Conservation (phyloP, 2,797 vertebrate species). For the Catamblyrhynchus diadema region DNA sequence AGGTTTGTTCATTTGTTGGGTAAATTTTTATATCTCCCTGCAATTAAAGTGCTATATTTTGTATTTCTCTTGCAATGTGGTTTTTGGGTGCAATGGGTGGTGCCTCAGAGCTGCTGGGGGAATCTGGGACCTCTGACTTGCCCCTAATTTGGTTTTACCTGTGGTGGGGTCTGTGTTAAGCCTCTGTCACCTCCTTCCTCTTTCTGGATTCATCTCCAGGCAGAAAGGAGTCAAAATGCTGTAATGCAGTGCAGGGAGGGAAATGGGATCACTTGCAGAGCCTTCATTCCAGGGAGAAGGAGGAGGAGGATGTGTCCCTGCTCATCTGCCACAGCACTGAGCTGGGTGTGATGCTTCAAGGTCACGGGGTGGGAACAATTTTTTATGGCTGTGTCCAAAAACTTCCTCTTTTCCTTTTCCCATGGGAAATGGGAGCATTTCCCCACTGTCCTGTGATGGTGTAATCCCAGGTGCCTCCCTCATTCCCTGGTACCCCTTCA, state of each 20-base stretch:
- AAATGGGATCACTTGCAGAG: accelerated
- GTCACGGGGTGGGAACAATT: background rate
- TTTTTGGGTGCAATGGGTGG: background rate
- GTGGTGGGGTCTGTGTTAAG: background rate
- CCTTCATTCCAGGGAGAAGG: background rate
- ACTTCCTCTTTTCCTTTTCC: background rate
- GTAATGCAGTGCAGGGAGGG: background rate
- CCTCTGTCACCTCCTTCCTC: background rate
- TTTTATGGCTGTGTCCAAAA: background rate
- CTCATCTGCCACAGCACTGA: background rate
- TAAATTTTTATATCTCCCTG: conserved; percentile 18
- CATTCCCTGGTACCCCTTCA: background rate
- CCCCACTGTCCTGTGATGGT: accelerated
- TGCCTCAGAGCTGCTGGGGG: background rate
- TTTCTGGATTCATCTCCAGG: background rate
- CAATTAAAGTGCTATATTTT: conserved; percentile 70
- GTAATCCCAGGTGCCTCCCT: background rate
- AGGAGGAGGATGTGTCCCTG: background rate
- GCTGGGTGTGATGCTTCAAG: background rate
- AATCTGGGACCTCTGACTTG: background rate
- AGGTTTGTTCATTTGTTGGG: background rate
- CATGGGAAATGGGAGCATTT: accelerated
- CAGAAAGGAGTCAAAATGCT: background rate
- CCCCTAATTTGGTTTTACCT: background rate
- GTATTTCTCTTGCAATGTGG: background rate